Evolutionary conservation across 1,140 invertebrate genomes (phyloP).

Genomic region (Sycophila sp.): DNA sequence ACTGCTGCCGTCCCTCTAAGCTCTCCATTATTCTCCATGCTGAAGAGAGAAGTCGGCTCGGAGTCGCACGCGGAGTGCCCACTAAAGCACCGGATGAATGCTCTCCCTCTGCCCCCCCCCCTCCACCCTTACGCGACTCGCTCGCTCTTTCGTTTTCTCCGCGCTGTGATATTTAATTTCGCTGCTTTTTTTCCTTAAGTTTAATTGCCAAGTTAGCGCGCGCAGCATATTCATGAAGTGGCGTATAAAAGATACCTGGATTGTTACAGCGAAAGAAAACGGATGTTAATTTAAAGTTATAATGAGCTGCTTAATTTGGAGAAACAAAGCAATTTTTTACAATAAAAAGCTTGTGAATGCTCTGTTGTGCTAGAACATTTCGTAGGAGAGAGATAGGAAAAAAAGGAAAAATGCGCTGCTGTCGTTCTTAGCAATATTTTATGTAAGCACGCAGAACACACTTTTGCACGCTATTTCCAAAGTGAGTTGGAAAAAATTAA

Average conservation of each 20-base stretch:
- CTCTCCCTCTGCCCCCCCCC: too few species aligned
- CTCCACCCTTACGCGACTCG: too few species aligned
- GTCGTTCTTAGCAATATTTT: too few species aligned
- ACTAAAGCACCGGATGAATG: neutral
- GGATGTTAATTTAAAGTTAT: constrained; percentile 20
- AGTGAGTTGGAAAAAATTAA: neutral
- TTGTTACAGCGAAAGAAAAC: neutral
- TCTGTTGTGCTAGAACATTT: neutral
- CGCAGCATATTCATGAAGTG: neutral
- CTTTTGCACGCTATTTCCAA: too few species aligned
- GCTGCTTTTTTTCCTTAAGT: neutral
- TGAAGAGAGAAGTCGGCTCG: neutral
- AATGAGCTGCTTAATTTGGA: constrained; percentile 11
- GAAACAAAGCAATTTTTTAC: constrained; percentile 6
- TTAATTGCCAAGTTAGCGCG: constrained; percentile 6
- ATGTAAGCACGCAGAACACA: too few species aligned
- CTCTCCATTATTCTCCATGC: constrained; percentile 23
- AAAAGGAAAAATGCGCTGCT: neutral
- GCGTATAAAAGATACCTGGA: neutral
- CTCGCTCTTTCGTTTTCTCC: constrained; percentile 1
- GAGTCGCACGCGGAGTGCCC: neutral
- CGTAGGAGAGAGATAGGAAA: neutral
- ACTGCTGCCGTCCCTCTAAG: constrained; percentile 14
- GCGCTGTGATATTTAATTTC: neutral
- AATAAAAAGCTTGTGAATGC: constrained; percentile 1